phyloP scores from a whole-genome alignment of 2,113 vertebrate species.

The Odocoileus virginianus region DNA sequence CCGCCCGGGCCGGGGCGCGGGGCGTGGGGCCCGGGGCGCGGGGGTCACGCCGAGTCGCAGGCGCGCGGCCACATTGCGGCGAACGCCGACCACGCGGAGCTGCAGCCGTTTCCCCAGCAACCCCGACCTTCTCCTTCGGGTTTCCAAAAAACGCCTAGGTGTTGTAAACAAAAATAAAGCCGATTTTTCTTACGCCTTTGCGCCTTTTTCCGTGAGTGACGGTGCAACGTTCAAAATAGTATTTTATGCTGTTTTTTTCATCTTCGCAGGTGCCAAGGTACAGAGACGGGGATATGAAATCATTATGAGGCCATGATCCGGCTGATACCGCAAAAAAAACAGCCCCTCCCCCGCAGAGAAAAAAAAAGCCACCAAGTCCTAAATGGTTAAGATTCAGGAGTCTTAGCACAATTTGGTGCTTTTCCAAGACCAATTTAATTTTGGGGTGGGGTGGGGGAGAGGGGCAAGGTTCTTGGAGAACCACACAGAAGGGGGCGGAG shows the following conservation, averaged over 20 bases:
- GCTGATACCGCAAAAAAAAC: fast-evolving
- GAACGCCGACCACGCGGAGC: not conserved
- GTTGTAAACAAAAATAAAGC: not conserved
- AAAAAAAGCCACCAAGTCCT: not conserved
- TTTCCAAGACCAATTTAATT: not conserved
- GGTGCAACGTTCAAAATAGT: not conserved
- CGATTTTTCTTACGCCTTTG: not conserved
- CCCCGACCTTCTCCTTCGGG: not conserved
- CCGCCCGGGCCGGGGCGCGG: not conserved
- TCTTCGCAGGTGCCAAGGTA: not conserved
- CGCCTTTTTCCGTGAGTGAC: not conserved
- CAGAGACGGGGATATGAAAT: not conserved
- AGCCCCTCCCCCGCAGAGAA: not conserved
- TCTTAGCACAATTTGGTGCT: not conserved
- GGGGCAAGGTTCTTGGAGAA: not conserved
- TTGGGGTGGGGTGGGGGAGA: not conserved
- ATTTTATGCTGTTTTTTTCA: not conserved
- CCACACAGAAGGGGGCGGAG: not conserved
- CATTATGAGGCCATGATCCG: not conserved
- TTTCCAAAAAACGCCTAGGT: not conserved
- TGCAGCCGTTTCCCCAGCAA: not conserved
- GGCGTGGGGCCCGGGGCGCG: not conserved
- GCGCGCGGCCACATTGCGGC: not conserved
- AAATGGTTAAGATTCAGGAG: slow-evolving; percentile 21
- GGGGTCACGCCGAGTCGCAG: slow-evolving; percentile 32